Percentiles rank a stretch among this genome's conserved stretches.
Evolutionary conservation across 1,140 invertebrate genomes (phyloP).

Genomic region (Solen grandis): DNA sequence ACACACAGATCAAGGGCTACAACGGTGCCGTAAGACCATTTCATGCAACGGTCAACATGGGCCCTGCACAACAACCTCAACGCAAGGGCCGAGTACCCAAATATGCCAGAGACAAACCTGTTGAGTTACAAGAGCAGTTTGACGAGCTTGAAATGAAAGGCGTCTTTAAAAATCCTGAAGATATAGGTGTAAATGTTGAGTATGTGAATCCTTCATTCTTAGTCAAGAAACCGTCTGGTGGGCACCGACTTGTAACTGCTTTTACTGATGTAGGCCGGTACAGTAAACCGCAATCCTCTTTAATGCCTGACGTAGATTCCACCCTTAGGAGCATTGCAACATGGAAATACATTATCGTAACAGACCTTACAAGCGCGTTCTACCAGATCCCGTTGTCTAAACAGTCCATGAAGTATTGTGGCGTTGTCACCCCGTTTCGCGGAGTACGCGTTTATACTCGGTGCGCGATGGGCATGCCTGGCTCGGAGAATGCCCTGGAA

Average conservation of each 20-base stretch:
- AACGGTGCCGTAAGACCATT: conserved; percentile 60
- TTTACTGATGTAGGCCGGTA: conserved; percentile 54
- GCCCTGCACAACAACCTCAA: conserved; percentile 60
- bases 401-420: conserved; percentile 50
- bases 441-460: conserved; percentile 2
- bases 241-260: conserved; percentile 49
- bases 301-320: conserved; percentile 37
- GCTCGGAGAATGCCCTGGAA: too few relatives aligned
- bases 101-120: conserved; percentile 51
- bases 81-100: conserved; percentile 59
- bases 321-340: conserved; percentile 32
- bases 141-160: conserved; percentile 50
- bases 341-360: conserved; percentile 42
- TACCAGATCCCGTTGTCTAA: conserved; percentile 18
- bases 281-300: conserved; percentile 39
- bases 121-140: conserved; percentile 58
- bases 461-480: conserved; percentile 51
- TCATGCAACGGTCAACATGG: conserved; percentile 62
- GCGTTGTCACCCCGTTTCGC: not conserved
- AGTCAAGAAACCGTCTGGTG: conserved; percentile 16
- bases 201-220: conserved; percentile 52
- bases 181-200: conserved; percentile 33
- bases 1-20: conserved; percentile 51
- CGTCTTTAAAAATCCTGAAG: conserved; percentile 34
- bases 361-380: conserved; percentile 40